These are phyloP conservation scores for Brachyhypopomus gauderio DNA, from an alignment of 2,113 vertebrate genomes.

Conservation along the genomic window DNA sequence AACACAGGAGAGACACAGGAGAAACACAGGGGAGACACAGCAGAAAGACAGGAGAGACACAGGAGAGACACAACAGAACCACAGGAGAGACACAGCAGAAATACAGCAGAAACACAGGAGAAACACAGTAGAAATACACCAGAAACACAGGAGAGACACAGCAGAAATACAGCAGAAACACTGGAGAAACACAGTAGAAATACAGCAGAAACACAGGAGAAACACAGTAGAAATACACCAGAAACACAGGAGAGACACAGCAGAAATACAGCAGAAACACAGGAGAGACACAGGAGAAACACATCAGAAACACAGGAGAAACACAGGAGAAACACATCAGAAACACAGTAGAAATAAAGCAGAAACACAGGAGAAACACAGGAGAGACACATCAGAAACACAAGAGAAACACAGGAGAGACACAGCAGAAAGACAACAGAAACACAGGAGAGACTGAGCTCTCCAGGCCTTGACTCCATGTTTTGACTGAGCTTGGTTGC, in stretches of 20 bases:
- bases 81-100: background rate
- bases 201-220: background rate
- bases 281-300: background rate
- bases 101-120: background rate
- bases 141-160: background rate
- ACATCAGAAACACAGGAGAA: background rate
- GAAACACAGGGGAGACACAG: background rate
- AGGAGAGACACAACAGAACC: background rate
- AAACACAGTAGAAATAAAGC: background rate
- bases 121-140: background rate
- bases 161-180: no score
- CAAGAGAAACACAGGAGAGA: background rate
- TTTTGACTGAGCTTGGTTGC: slow-evolving; percentile 33
- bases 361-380: background rate
- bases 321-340: background rate
- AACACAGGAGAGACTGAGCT: background rate
- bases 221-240: background rate
- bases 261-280: background rate
- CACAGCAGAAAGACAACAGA: background rate
- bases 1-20: background rate
- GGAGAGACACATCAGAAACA: background rate
- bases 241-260: background rate
- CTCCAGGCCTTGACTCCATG: slow-evolving; percentile 16
- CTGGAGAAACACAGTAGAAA: background rate
- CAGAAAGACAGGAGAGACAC: background rate